Conservation (phyloP, 2,797 vertebrate genomes). For the Argya squamiceps region DNA sequence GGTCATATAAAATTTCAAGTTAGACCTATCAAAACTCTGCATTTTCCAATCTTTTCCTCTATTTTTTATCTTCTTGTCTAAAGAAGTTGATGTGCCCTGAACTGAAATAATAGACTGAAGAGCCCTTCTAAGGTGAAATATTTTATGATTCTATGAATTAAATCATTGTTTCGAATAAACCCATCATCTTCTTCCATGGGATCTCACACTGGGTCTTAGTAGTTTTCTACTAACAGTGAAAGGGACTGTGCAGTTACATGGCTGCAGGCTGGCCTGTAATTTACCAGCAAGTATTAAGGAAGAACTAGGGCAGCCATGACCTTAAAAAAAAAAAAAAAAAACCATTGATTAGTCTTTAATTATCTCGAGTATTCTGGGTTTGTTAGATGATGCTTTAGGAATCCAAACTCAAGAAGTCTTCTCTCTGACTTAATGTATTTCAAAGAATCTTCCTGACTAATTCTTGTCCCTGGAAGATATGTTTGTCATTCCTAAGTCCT, state of each 20-base stretch:
- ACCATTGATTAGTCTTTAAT: not conserved
- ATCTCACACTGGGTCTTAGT: not conserved
- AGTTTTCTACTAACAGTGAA: not conserved
- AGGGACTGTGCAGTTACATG: not conserved
- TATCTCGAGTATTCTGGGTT: not conserved
- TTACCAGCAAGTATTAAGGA: not conserved
- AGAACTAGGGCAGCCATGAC: not conserved
- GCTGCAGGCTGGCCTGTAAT: not conserved
- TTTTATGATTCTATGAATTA: not conserved
- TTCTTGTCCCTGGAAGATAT: not conserved
- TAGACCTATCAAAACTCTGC: not conserved
- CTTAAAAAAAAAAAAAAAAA: not conserved
- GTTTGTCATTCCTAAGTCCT: not conserved
- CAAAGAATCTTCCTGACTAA: not conserved
- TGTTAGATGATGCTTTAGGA: not conserved
- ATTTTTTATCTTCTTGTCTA: not conserved
- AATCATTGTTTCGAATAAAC: not conserved
- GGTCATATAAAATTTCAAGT: not conserved
- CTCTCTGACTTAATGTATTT: not conserved
- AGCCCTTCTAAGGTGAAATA: not conserved
- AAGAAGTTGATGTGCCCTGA: not conserved
- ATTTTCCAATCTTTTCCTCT: not conserved
- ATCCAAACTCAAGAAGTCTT: not conserved
- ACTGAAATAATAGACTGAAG: not conserved
- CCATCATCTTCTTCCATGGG: not conserved